A percentile compares a stretch with the other conserved stretches of the same genome.
Conservation (phyloP, 2,888 invertebrate genomes). For the Drosophila stalkeri region DNA sequence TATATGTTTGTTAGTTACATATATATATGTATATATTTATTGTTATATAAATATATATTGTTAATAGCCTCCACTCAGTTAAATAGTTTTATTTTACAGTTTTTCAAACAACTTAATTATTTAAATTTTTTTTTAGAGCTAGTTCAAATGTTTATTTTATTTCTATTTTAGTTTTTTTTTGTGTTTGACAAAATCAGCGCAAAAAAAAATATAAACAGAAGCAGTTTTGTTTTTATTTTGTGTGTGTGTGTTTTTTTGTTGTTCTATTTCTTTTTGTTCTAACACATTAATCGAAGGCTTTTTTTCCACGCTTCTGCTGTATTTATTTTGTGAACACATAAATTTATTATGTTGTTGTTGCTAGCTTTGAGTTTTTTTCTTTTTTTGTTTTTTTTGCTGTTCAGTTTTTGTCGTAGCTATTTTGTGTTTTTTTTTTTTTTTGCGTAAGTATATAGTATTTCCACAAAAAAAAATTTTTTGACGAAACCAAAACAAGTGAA, state of each 20-base stretch:
- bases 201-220: conserved; percentile 21
- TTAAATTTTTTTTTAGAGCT: no score
- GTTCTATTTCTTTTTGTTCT: conserved; percentile 4
- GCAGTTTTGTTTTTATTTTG: background rate
- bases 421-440: conserved; percentile 29
- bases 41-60: background rate
- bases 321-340: conserved; percentile 39
- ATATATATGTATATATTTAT: background rate
- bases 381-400: conserved; percentile 23
- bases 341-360: conserved; percentile 45
- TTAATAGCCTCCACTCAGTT: background rate
- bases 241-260: background rate
- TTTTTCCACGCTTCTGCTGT: conserved; percentile 32
- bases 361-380: conserved; percentile 25
- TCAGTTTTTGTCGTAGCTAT: conserved; percentile 12
- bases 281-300: conserved; percentile 16
- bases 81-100: background rate
- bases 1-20: background rate
- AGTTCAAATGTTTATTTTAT: background rate
- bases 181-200: conserved; percentile 2
- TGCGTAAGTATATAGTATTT: conserved; percentile 34
- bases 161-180: background rate
- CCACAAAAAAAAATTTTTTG: conserved; percentile 26
- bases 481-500: conserved; percentile 44
- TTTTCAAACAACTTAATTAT: background rate